Conservation (phyloP, 1,140 invertebrate species). For the Yoshiicerus persimilis region DNA sequence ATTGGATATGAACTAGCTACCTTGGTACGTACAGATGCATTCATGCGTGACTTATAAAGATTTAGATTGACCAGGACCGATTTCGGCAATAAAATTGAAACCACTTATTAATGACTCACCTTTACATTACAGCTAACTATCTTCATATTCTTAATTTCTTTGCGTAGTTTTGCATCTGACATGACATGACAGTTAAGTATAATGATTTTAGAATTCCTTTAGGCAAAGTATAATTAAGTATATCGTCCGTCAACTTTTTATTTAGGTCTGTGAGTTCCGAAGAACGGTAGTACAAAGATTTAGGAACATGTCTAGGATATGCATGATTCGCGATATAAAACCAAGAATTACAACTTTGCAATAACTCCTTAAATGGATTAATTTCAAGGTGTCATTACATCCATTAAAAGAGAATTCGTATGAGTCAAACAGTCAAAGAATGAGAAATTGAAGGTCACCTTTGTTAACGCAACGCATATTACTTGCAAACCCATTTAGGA, state of each 20-base stretch:
- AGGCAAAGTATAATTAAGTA: too few species aligned
- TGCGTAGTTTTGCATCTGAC: too few species aligned
- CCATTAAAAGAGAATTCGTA: neutral
- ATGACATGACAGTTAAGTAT: too few species aligned
- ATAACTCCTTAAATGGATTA: neutral
- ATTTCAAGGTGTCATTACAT: neutral
- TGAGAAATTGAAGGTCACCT: neutral
- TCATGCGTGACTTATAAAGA: neutral
- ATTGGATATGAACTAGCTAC: neutral
- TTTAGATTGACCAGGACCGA: neutral
- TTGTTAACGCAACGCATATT: neutral
- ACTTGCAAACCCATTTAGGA: neutral
- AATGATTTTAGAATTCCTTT: too few species aligned
- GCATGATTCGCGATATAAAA: neutral
- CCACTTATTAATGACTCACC: neutral
- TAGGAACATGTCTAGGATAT: too few species aligned
- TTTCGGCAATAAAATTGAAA: neutral
- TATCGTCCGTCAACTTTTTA: too few species aligned
- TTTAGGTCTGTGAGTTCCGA: too few species aligned
- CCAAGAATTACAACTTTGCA: neutral
- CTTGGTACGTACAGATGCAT: neutral
- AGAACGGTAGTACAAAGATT: neutral
- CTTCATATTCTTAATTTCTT: too few species aligned
- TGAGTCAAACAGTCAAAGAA: neutral
- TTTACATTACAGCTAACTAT: too few species aligned